phyloP scores from a whole-genome alignment of 1,140 invertebrate genomes.

The Rhizoglyphus robini region DNA sequence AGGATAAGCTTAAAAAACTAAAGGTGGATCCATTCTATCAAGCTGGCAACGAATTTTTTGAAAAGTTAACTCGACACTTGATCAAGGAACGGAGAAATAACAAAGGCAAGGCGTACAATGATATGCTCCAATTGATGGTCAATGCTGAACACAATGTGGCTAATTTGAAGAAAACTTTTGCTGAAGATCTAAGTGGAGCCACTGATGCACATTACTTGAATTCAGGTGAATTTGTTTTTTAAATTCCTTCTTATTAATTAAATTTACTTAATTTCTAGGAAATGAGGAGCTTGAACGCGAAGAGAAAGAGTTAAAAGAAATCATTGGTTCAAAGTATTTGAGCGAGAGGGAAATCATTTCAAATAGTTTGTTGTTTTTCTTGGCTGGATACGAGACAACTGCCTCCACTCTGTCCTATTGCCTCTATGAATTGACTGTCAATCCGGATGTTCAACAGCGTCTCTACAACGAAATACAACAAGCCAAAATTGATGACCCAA shows the following conservation, averaged over 20 bases:
- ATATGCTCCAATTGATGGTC: conserved; percentile 11
- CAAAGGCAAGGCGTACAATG: not conserved
- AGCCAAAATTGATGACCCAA: not conserved
- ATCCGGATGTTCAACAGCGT: not conserved
- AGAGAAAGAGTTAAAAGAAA: too few species aligned
- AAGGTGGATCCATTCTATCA: too few species aligned
- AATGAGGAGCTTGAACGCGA: too few species aligned
- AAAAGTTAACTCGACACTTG: not conserved
- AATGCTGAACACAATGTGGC: not conserved
- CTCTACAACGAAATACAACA: not conserved
- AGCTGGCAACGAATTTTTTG: conserved; percentile 7
- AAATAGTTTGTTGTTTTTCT: too few species aligned
- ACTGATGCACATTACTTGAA: conserved; percentile 11
- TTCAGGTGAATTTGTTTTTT: not conserved
- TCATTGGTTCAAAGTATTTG: too few species aligned
- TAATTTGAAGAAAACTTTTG: not conserved
- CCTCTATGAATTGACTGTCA: not conserved
- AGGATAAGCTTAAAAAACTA: too few species aligned
- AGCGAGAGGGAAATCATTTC: too few species aligned
- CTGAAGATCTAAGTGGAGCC: not conserved
- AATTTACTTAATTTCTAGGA: too few species aligned
- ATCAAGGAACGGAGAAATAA: conserved; percentile 2
- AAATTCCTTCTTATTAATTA: too few species aligned
- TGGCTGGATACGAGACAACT: too few species aligned
- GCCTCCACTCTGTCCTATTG: too few species aligned